These are phyloP conservation scores for Ennomos erosarius DNA, from an alignment of 2,888 invertebrate species.

Conservation along the genomic window DNA sequence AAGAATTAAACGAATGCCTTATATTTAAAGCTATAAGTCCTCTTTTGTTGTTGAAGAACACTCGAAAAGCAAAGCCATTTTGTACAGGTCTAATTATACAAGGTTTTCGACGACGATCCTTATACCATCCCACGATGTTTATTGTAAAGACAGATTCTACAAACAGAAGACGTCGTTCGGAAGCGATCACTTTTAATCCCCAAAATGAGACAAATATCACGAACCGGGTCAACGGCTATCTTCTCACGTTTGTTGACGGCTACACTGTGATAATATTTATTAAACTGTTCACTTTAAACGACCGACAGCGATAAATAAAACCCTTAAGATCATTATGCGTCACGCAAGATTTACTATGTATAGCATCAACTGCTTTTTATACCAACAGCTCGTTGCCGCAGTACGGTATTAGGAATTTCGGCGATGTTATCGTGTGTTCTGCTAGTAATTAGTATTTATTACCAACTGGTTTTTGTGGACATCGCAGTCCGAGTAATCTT, in stretches of 20 bases:
- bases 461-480: conserved; percentile 56
- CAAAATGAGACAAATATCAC: conserved; percentile 82
- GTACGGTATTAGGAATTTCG: conserved; percentile 71
- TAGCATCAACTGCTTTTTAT: conserved; percentile 69
- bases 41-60: conserved; percentile 77
- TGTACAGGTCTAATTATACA: conserved; percentile 75
- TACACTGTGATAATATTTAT: conserved; percentile 84
- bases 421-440: conserved; percentile 81
- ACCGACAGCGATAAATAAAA: conserved; percentile 77
- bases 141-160: conserved; percentile 75
- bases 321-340: conserved; percentile 77
- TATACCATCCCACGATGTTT: conserved; percentile 70
- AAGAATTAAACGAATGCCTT: conserved; percentile 67
- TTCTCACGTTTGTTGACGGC: conserved; percentile 84
- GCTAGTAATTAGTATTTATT: conserved; percentile 84
- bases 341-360: conserved; percentile 81
- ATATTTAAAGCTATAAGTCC: conserved; percentile 63
- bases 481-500: conserved; percentile 57
- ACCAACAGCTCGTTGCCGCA: conserved; percentile 55
- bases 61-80: conserved; percentile 70
- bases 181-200: conserved; percentile 79
- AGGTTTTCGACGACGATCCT: conserved; percentile 61
- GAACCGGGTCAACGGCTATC: conserved; percentile 82
- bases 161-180: conserved; percentile 74
- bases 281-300: conserved; percentile 80